phyloP scores from a whole-genome alignment of 2,113 vertebrate species.

The Cheirogaleus medius region DNA sequence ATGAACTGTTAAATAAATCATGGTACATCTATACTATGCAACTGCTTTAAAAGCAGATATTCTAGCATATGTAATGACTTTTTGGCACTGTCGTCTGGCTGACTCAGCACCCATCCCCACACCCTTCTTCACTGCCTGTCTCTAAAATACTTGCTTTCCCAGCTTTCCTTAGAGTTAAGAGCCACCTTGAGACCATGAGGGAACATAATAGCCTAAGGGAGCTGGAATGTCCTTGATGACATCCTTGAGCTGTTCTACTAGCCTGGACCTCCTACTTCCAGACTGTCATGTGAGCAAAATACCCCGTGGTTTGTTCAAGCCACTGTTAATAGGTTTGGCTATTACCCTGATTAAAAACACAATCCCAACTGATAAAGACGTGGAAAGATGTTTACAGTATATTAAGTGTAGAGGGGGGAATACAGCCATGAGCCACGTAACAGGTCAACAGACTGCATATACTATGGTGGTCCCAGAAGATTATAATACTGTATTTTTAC shows the following conservation, averaged over 20 bases:
- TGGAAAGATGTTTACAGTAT: background rate
- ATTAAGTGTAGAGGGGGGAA: background rate
- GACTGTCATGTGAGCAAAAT: background rate
- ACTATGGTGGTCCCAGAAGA: background rate
- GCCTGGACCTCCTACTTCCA: background rate
- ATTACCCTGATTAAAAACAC: background rate
- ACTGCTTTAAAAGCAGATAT: background rate
- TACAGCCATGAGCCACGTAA: background rate
- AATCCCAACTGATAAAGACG: background rate
- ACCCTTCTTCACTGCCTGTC: background rate
- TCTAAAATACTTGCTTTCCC: background rate
- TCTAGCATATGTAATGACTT: background rate
- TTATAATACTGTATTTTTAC: background rate
- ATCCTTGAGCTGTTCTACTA: background rate
- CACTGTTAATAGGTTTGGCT: background rate
- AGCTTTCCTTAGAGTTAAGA: background rate
- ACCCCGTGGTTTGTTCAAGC: background rate
- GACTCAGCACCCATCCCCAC: background rate
- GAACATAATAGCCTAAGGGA: background rate
- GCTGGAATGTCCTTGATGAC: background rate
- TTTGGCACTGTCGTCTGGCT: fast-evolving
- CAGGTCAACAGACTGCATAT: background rate
- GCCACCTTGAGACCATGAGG: background rate
- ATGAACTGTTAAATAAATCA: background rate
- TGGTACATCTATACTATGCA: background rate